Evolutionary conservation across 64 coral and sea anemone species (phyloP), one percentile per base, ranked within the genome.

Genomic region (Cladopsammia gracilis): DNA sequence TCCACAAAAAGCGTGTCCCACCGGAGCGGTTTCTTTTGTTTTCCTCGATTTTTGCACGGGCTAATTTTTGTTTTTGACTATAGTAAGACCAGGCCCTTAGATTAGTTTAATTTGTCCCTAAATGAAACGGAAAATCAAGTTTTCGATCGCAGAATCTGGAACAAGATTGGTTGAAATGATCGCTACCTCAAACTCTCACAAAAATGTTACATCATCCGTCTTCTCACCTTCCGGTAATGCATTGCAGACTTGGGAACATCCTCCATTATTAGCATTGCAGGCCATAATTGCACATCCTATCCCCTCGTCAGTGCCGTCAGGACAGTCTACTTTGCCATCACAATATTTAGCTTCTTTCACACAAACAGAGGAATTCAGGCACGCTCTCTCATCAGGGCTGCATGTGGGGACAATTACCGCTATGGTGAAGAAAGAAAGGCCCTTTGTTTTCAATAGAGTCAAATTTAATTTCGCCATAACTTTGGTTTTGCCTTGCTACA

Each of bases 261-360:
- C 94, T 83, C 98, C 98, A 85, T 96, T 99, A 62, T 68, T 49
- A 51, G 67, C 73, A 13, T 91, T 50, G 71, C 98, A 99, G 4
- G 46, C 43, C 61, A 51, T 11, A 42, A 95, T 70, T 59, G 26
- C 71, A 73, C 98, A 99, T 13, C 94, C 81, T 16, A 86, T 78
- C 7, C 88, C 91, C 62, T 99, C 98, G 56, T 99, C 98, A 10
- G 86, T 76, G 10, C 58, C 89, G 48, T 91, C 92, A 6, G 92
- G 91, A 62, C 98, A 99, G 54, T 99, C 98, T 1, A 47, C 4
- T 3, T 25, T 74, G 13, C 88, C 88, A 87, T 99, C 92, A 80
- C 98, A 99, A 22, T 96, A 77, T 45, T 89, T 76, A 1, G 9
- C 85, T 5, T 77, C 58, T 15, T 76, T 62, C 8, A 99, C 82